Base-by-base conservation (phyloP, 2,888 invertebrate species). In the Ophion ellenae region DNA sequence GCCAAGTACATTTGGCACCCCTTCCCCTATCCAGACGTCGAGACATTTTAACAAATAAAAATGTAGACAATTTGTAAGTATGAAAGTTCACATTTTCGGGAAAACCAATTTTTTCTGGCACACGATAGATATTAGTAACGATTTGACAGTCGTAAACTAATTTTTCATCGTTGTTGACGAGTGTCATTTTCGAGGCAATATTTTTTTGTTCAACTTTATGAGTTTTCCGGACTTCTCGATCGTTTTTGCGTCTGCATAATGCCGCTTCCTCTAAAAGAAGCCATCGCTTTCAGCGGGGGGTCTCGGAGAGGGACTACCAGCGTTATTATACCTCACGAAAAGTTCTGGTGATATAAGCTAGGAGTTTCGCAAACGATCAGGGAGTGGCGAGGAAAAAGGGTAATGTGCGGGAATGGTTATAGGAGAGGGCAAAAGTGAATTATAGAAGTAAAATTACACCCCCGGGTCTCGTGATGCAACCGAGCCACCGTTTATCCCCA, bases 401-500 rank as follows among this genome's bases (percentile, higher is more conserved):
- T 20, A 69, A 32, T 70, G 70, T 86, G 84, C 78, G 76, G 11
- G 85, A 75, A 47, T 59, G 69, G 32, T 77, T 69, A 59, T 63
- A 5, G 69, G 76, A 84, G 79, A 74, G 74, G 63, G 64, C 70
- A 85, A 82, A 85, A 87, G 87, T 89, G 90, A 90, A 91, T 89
- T 91, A 90, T 90, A 85, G 87, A 70, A 86, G 87, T 89, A 89
- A 88, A 91, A 92, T 92, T 88, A 89, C 89, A 88, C 89, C 89
- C 90, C 66, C 67, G 86, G 76, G 88, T 86, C 85, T 84, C 81
- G 87, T 81, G 61, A 32, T 24, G 53, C 66, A 77, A 77, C 69
- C 83, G 61, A 28, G 36, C 47, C 59, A 59, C 76, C 76, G 71
- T 66, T 57, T 71, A 64, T 73, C 28, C 73, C 84, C 69, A 86